Percentiles rank a stretch among this genome's conserved stretches.
phyloP scores from a whole-genome alignment of 2,113 vertebrate genomes.

The Siniperca knerii region DNA sequence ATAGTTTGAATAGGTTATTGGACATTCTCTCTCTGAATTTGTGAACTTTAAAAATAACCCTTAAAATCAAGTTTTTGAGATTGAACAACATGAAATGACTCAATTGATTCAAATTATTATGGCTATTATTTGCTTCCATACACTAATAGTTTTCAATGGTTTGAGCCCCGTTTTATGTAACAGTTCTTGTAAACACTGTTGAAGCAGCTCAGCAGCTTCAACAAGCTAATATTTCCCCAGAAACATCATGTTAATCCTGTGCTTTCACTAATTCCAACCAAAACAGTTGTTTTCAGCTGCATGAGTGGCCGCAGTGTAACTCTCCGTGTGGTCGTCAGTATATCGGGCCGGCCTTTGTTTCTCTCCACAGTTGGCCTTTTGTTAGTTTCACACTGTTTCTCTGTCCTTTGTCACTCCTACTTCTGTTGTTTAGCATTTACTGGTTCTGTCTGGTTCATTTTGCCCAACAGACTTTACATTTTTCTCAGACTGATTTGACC shows the following conservation, averaged over 20 bases:
- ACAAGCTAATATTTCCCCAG: conserved; percentile 9
- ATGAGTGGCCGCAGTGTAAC: conserved; percentile 37
- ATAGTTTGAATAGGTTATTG: too few species aligned
- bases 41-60: too few species aligned
- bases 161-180: conserved; percentile 10
- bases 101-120: not conserved
- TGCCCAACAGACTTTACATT: conserved; percentile 30
- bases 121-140: not conserved
- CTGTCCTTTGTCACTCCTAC: conserved; percentile 72
- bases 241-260: conserved; percentile 8
- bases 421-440: conserved; percentile 54
- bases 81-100: not conserved
- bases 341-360: conserved; percentile 66
- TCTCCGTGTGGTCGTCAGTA: conserved; percentile 54
- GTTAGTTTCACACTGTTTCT: conserved; percentile 63
- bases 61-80: too few species aligned
- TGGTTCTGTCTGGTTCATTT: conserved; percentile 57
- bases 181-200: conserved; percentile 13
- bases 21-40: too few species aligned
- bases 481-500: conserved; percentile 21
- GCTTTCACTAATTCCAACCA: conserved; percentile 31
- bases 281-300: conserved; percentile 41
- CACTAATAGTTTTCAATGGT: not conserved
- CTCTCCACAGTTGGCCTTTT: conserved; percentile 66
- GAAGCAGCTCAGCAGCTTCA: conserved; percentile 26